Base-by-base conservation (phyloP, 2,888 invertebrate species). In the Synergus gifuensis region DNA sequence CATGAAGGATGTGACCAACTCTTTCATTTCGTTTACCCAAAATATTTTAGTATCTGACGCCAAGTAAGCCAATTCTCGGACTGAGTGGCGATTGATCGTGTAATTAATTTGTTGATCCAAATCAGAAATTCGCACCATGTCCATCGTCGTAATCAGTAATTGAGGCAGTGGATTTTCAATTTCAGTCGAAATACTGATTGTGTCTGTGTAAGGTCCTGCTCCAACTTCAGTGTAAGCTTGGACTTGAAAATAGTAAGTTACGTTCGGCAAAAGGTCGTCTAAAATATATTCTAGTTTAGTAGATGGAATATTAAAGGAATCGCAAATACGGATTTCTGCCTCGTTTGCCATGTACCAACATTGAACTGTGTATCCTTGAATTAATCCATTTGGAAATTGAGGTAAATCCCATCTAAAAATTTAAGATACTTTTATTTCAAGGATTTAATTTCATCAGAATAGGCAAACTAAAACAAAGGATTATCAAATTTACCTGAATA, bases 151-250 rank as follows among this genome's bases (percentile, higher is more conserved):
- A 4, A 97, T 93, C 82, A 98, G 93, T 1, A 98, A 93, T 86
- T 94, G 95, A 0, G 98, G 98, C 54, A 98, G 94, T 0, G 98
- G 97, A 83, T 94, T 94, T 86, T 97, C 96, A 80, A 94, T 94
- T 82, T 95, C 94, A 0, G 97, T 96, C 54, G 95, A 93, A 0
- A 95, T 94, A 60, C 94, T 94, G 0, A 96, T 94, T 0, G 94
- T 93, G 77, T 95, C 94, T 0, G 96, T 96, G 81, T 94, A 94
- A 8, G 94, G 94, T 2, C 98, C 97, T 79, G 94, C 95, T 0
- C 97, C 97, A 18, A 96, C 95, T 77, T 95, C 94, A 0, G 97
- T 98, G 87, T 94, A 96, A 0, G 98, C 98, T 90, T 96, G 95
- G 1, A 98, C 96, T 95, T 97, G 90, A 76, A 93, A 92, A 86